Base-by-base conservation (phyloP, 2,113 vertebrate species). In the human region DNA sequence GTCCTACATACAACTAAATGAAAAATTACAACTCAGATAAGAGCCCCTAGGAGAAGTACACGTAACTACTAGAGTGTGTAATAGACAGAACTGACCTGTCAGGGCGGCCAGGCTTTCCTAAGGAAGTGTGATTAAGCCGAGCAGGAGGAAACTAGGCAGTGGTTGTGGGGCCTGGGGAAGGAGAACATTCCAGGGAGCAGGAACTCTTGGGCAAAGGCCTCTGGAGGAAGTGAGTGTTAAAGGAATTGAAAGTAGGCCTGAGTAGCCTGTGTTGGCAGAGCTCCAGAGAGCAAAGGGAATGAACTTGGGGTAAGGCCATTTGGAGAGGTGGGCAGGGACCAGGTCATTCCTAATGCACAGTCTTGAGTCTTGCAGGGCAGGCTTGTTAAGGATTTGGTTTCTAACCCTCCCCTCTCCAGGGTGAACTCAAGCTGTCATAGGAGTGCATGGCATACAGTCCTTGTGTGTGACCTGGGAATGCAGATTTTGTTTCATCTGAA, bases 81-180 rank as follows among this genome's bases (percentile, higher is more conserved):
- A 78, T 1, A 55, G 92, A 94, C 83, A 90, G 57, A 93, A 72
- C 1, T 87, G 94, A 94, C 75, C 75, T 68, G 81, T 73, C 50
- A 61, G 38, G 76, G 87, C 5, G 0, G 70, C 79, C 50, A 81
- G 86, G 76, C 66, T 89, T 57, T 92, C 80, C 83, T 87, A 90
- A 40, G 94, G 92, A 98, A 96, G 88, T 90, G 27, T 85, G 92
- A 94, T 90, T 96, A 96, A 90, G 90, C 94, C 96, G 94, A 97
- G 84, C 9, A n/a, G 76, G 81, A 97, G 93, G 73, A 96, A 96
- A 96, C n/a, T 27, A 64, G 13, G 90, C 75, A 66, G 50, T 79
- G 17, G 50, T 32, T 68, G 11, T 32, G 9, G 48, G 80, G 59
- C 20, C 59, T 14, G 14, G 66, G 72, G 88, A 94, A 73, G 40